Evolutionary conservation across 2,113 vertebrate genomes (phyloP), one percentile per base, ranked within the genome.

Genomic region (Eulemur macaco): DNA sequence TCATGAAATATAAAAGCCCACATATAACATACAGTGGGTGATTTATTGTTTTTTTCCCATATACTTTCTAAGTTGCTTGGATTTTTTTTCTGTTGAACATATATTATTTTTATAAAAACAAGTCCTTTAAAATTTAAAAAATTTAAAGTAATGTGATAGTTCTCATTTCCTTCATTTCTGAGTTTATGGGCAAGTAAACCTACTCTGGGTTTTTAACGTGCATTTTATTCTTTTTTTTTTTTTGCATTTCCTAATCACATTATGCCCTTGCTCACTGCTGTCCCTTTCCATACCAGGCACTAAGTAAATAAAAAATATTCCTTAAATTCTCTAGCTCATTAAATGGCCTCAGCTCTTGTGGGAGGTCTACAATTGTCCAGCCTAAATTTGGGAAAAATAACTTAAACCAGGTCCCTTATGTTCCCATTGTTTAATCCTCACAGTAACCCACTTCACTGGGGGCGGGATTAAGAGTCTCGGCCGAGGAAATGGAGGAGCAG

Each of bases 401-500:
- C 27, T 14, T 54, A 81, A 39, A 66, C 29, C 7, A 9, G 37
- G 31, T 29, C 20, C 18, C 29, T 50, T 14, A 31, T 8, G 31
- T 2, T 54, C 74, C 39, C 31, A 3, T 15, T 31, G 42, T 45
- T 58, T 84, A 42, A 73, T 23, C 27, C n/a, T 56, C 3, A 34
- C 83, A 66, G 56, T 4, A 34, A 73, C n/a, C 8, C 23, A 23
- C 91, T 78, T 60, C 63, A 12, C 45, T 5, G 5, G 25, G 14
- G 50, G 2, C 5, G 3, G 12, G 20, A 63, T 34, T n/a, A 34
- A 54, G 11, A 25, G n/a, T 15, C 13, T 29, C 21, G 29, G 18
- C 58, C 25, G 23, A 4, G 13, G 31, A 9, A 56, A 1, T 1
- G 5, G 45, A 56, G 42, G 34, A 1, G 3, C 11, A 17, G 0